Evolutionary conservation across 2,797 vertebrate genomes (phyloP).

Genomic region (Acanthopagrus latus): DNA sequence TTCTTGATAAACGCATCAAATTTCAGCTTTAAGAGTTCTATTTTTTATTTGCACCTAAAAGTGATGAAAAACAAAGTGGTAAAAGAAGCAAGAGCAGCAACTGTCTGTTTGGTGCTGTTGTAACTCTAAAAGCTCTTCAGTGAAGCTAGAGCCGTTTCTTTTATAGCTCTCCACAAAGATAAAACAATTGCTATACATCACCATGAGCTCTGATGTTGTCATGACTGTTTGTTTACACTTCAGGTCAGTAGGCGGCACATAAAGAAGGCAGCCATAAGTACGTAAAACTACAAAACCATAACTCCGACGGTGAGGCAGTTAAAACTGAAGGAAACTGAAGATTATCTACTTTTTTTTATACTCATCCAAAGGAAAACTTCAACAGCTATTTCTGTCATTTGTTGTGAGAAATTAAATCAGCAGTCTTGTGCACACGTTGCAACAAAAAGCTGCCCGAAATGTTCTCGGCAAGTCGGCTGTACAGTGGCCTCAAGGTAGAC

Average conservation of each 20-base stretch:
- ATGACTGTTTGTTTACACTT: neutral
- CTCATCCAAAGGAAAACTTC: too few relatives aligned
- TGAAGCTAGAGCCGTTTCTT: neutral
- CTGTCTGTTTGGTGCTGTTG: neutral
- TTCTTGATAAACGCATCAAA: conserved; percentile 6
- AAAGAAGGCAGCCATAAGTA: neutral
- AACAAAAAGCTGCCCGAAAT: neutral
- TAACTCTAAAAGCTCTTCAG: neutral
- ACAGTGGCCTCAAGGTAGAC: neutral
- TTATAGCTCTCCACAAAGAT: neutral
- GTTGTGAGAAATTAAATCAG: neutral
- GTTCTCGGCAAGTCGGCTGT: neutral
- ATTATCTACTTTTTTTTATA: neutral
- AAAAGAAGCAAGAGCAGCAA: neutral
- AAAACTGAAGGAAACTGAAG: neutral
- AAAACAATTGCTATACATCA: neutral
- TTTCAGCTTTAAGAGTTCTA: neutral
- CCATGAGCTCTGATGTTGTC: neutral
- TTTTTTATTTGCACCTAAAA: conserved; percentile 11
- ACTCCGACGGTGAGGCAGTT: neutral
- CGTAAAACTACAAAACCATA: too few relatives aligned
- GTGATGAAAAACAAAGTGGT: neutral
- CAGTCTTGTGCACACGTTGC: neutral
- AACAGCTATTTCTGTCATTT: too few relatives aligned
- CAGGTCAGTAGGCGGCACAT: neutral